phyloP scores from a whole-genome alignment of 1,140 invertebrate genomes.

The Drosophila subpulchrella region DNA sequence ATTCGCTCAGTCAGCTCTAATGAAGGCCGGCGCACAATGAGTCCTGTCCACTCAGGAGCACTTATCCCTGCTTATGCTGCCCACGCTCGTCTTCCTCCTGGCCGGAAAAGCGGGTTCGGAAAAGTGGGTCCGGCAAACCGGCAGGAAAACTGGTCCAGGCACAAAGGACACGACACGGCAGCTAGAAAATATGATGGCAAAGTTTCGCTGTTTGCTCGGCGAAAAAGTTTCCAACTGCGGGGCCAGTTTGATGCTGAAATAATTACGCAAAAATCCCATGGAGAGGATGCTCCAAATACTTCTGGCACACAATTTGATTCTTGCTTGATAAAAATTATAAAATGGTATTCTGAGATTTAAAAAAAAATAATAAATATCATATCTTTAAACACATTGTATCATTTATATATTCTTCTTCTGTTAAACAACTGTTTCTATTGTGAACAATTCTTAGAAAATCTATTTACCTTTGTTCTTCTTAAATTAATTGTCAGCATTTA shows the following conservation, averaged over 20 bases:
- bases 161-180: constrained; percentile 10
- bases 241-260: constrained; percentile 51
- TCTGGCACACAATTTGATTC: not conserved
- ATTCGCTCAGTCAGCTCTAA: constrained; percentile 51
- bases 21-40: constrained; percentile 36
- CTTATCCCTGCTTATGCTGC: constrained; percentile 53
- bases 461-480: too few relatives aligned
- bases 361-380: not conserved
- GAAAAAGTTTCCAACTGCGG: constrained; percentile 18
- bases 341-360: not conserved
- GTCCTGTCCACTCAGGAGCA: constrained; percentile 33
- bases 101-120: not conserved
- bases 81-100: constrained; percentile 6
- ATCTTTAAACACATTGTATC: too few relatives aligned
- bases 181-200: constrained; percentile 49
- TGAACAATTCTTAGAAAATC: too few relatives aligned
- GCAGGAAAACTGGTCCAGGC: not conserved
- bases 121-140: not conserved
- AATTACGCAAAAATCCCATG: constrained; percentile 50
- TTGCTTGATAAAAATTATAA: not conserved
- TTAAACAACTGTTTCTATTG: too few relatives aligned
- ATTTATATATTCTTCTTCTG: too few relatives aligned
- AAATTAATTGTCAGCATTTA: too few relatives aligned
- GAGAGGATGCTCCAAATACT: not conserved
- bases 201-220: constrained; percentile 45